Evolutionary conservation across 2,113 vertebrate genomes (phyloP).

Genomic region (Tichodroma muraria): DNA sequence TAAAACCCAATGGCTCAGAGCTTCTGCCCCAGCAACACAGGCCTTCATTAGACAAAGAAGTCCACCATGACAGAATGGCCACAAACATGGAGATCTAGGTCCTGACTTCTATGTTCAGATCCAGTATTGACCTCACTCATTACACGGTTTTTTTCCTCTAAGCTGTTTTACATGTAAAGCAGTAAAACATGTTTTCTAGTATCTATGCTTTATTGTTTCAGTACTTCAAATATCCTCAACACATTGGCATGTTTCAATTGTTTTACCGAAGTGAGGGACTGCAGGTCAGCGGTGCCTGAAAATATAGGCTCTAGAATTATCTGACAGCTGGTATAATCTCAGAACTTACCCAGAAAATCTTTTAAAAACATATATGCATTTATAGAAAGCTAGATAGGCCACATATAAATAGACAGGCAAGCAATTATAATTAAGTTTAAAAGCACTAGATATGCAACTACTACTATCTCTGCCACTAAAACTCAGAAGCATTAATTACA

Average conservation of each 20-base stretch:
- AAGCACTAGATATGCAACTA: background rate
- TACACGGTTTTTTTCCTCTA: background rate
- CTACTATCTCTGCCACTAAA: background rate
- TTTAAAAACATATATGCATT: background rate
- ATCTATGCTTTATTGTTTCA: background rate
- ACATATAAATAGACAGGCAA: background rate
- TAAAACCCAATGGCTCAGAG: background rate
- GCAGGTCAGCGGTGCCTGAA: background rate
- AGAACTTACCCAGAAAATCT: background rate
- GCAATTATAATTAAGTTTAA: background rate
- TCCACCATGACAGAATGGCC: background rate
- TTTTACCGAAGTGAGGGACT: background rate
- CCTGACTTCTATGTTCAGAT: background rate
- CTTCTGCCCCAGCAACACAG: background rate
- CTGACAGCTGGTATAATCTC: background rate
- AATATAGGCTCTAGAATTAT: background rate
- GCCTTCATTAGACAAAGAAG: background rate
- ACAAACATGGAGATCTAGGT: background rate
- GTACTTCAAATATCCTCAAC: background rate
- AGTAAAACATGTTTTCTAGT: background rate
- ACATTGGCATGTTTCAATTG: background rate
- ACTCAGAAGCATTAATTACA: background rate
- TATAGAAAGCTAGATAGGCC: background rate
- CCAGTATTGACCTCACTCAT: background rate
- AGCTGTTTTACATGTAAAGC: background rate